Base-by-base conservation (phyloP, 64 coral and sea anemone genomes). In the Actinia tenebrosa region DNA sequence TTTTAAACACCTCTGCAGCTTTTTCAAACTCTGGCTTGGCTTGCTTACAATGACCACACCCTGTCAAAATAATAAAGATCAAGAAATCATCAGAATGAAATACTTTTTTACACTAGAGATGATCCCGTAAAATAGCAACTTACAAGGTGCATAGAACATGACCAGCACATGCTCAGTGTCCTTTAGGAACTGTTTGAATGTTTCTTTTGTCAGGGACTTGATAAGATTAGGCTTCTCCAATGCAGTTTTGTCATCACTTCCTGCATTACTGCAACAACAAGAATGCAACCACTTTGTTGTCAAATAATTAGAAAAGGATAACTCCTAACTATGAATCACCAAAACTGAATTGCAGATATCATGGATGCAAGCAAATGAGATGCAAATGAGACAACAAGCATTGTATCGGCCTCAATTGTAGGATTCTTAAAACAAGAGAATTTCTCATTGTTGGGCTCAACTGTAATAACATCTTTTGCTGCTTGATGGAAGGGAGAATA, bases 81-180 rank as follows among this genome's bases (percentile, higher is more conserved):
- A 43, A 54, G 45, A 56, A 19, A 14, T 52, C 13, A 22, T 54
- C 44, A 14, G 11, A 5, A 16, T 20, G 22, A 54, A 26, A 8
- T 13, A 56, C 16, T 26, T 83, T 19, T 8, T 50, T 50, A 37
- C 30, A 37, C 47, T 5, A 50, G 47, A 50, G 47, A 50, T 50
- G 47, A 8, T 8, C 3, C 47, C 7, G 47, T 50, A 50, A 37
- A 37, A 37, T 37, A 37, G 30, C 30, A 37, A 98, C 96, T 98
- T 86, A 99, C 97, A 99, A 80, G 97, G 97, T 10, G 93, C 97
- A 56, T 83, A 95, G 83, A 99, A 99, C 97, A 99, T 95, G 30
- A 99, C 93, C 17, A 99, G 59, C 20, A 96, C 88, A 79, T 96
- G 94, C 27, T 90, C 86, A 50, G 86, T 87, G 14, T 96, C 80